Percentiles rank a stretch among this genome's conserved stretches.
phyloP scores from a whole-genome alignment of 1,140 invertebrate genomes.

The Drosophila leontia region DNA sequence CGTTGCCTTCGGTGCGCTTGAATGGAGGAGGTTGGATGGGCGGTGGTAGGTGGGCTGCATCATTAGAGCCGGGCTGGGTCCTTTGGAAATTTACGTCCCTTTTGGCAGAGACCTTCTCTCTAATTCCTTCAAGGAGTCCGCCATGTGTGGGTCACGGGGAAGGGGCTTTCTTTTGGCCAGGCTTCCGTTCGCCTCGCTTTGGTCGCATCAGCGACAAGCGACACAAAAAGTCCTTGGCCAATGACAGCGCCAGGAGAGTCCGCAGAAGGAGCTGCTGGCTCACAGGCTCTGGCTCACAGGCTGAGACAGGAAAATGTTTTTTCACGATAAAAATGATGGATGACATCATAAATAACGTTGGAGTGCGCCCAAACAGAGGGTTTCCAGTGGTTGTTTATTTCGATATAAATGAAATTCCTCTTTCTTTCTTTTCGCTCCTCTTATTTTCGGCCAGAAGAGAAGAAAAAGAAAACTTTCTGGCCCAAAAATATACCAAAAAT shows the following conservation, averaged over 20 bases:
- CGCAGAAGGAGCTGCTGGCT: conserved; percentile 45
- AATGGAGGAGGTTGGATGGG: conserved; percentile 65
- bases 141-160: conserved; percentile 50
- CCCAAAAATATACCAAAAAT: conserved; percentile 53
- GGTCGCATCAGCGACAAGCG: conserved; percentile 73
- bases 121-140: conserved; percentile 77
- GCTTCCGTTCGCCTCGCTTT: conserved; percentile 23
- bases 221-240: conserved; percentile 83
- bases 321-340: conserved; percentile 85
- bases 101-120: conserved; percentile 77
- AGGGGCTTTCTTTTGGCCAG: background rate
- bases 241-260: conserved; percentile 61
- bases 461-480: conserved; percentile 63
- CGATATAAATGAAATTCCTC: conserved; percentile 84
- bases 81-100: conserved; percentile 76
- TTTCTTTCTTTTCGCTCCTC: conserved; percentile 53
- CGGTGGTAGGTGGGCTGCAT: conserved; percentile 60
- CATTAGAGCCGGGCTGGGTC: conserved; percentile 70
- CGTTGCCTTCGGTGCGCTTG: conserved; percentile 60
- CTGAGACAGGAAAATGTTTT: conserved; percentile 85
- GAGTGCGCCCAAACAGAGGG: conserved; percentile 82
- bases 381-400: conserved; percentile 85
- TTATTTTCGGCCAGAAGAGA: conserved; percentile 62
- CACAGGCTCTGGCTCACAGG: conserved; percentile 56
- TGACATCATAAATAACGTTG: conserved; percentile 85